phyloP scores from a whole-genome alignment of 2,797 vertebrate genomes.

The Tinamus major region DNA sequence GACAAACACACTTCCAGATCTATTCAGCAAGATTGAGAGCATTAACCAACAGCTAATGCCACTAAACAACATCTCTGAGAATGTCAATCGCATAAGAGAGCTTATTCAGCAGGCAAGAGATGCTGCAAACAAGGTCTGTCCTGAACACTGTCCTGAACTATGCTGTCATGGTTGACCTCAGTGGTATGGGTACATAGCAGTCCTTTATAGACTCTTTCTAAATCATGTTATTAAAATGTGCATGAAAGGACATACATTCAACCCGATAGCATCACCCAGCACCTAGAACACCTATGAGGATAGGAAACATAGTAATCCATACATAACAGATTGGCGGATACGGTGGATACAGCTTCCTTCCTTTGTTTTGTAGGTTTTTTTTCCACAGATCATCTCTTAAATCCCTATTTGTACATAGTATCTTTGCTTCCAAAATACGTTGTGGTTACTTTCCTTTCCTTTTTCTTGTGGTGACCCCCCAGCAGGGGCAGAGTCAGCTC shows the following conservation, averaged over 20 bases:
- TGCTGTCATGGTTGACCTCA: neutral
- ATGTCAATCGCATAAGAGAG: conserved; percentile 91
- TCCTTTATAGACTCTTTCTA: neutral
- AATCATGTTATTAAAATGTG: neutral
- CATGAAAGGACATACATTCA: neutral
- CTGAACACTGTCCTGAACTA: neutral
- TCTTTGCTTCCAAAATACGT: neutral
- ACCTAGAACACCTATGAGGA: neutral
- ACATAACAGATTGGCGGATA: neutral
- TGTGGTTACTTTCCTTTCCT: neutral
- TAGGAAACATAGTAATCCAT: neutral
- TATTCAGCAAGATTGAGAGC: conserved; percentile 88
- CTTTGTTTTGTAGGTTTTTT: neutral
- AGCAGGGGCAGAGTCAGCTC: neutral
- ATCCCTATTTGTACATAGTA: neutral
- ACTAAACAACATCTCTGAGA: conserved; percentile 88
- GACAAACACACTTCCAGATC: conserved; percentile 88
- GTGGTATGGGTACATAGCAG: neutral
- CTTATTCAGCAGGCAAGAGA: conserved; percentile 94
- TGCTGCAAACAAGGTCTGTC: conserved; percentile 90
- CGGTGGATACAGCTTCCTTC: neutral
- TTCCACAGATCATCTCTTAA: neutral
- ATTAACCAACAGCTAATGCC: conserved; percentile 87
- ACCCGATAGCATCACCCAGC: neutral
- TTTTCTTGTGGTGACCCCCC: neutral